Evolutionary conservation across 1,140 invertebrate species (phyloP).

Genomic region (Brachystomella parvula): DNA sequence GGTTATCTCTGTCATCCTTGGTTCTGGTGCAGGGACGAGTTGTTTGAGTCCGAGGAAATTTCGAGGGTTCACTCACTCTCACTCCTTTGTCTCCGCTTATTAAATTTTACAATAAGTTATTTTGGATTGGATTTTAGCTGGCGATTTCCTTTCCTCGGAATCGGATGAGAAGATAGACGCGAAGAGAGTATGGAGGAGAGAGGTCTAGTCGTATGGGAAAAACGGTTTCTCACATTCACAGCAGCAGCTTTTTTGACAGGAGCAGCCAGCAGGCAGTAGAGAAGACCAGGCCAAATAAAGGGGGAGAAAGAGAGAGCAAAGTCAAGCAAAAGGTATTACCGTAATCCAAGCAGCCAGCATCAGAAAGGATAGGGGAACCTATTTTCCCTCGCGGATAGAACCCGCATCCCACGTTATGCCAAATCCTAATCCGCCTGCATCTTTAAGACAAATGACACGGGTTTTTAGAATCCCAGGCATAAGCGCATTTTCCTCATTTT

Average conservation of each 20-base stretch:
- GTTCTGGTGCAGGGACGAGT: background rate
- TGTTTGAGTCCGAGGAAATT: background rate
- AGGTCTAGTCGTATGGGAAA: background rate
- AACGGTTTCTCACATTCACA: background rate
- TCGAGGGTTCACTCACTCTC: background rate
- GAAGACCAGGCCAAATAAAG: background rate
- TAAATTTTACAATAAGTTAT: slow-evolving; percentile 6
- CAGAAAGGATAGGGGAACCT: background rate
- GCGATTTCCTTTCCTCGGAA: slow-evolving; percentile 1
- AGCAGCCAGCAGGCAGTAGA: background rate
- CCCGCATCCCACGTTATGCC: too few relatives aligned
- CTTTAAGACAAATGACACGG: too few relatives aligned
- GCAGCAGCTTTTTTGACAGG: background rate
- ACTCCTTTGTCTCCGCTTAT: slow-evolving; percentile 2
- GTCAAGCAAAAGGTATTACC: background rate
- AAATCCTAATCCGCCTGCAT: too few relatives aligned
- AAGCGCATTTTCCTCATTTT: too few relatives aligned
- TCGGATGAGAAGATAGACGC: background rate
- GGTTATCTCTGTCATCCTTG: slow-evolving; percentile 9
- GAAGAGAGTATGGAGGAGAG: too few relatives aligned
- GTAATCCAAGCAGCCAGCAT: background rate
- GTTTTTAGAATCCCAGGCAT: too few relatives aligned
- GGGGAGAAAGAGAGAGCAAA: background rate
- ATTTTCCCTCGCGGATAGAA: too few relatives aligned
- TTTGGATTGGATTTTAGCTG: background rate